Conservation (phyloP, 2,888 invertebrate species). For the Lithophane leautieri region DNA sequence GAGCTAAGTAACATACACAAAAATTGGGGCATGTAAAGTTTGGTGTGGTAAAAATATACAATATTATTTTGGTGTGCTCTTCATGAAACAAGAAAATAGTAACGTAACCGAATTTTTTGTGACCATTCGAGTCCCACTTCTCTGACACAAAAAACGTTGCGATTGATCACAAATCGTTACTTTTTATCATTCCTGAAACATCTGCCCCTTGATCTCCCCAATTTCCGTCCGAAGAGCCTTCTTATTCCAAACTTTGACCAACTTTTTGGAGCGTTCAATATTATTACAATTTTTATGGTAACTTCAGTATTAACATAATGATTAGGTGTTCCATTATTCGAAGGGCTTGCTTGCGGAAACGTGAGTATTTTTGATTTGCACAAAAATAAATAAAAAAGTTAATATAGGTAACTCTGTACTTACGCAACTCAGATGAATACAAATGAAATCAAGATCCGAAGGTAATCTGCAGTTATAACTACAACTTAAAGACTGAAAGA, state of each 20-base stretch:
- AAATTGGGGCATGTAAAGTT: not conserved
- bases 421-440: too few species aligned
- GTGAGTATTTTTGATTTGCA: not conserved
- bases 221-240: constrained; percentile 60
- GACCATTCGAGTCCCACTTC: constrained; percentile 6
- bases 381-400: not conserved
- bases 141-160: constrained; percentile 40
- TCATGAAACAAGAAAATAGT: not conserved
- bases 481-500: too few species aligned
- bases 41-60: not conserved
- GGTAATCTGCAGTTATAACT: not conserved
- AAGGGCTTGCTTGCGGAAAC: not conserved
- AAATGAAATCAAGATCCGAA: too few species aligned
- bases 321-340: constrained; percentile 21
- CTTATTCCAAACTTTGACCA: constrained; percentile 59
- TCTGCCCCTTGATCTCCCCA: constrained; percentile 63
- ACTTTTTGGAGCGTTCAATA: constrained; percentile 53
- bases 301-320: constrained; percentile 47
- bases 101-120: constrained; percentile 12
- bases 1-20: not conserved
- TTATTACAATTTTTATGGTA: constrained; percentile 58
- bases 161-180: constrained; percentile 59
- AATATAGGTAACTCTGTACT: too few species aligned
- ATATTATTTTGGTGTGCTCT: not conserved
- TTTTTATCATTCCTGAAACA: constrained; percentile 64